Base-by-base conservation (phyloP, 1,140 invertebrate species). In the Proales similis region DNA sequence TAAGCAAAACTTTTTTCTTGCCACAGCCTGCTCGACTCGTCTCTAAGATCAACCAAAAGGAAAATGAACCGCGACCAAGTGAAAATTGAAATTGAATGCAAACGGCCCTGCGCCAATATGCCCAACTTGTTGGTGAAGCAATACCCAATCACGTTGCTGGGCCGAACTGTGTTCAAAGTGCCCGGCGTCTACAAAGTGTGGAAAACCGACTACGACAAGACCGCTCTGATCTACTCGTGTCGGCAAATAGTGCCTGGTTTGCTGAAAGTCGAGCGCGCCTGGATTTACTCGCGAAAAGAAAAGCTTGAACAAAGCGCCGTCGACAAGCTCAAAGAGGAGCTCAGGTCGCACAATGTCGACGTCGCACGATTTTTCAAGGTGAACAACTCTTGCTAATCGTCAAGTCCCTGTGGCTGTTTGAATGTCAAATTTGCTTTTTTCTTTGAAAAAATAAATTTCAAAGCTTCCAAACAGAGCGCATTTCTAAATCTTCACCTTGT, bases 241-340 rank as follows among this genome's bases (percentile, higher is more conserved):
- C n/a, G n/a, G n/a, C n/a, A 57, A 39, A 19, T 6, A 42, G 17
- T 42, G 45, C 45, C 30, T 57, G n/a, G n/a, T n/a, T n/a, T n/a
- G n/a, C n/a, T 57, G 7, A 57, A 39, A 57, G 27, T 57, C n/a
- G 51, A 57, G 45, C 26, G 24, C 45, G 27, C 36, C 11, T 57
- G 51, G 51, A 38, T 57, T 42, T 14, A 42, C 7, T 57, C 51
- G 20, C 24, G 51, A 57, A 42, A 14, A 20, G 45, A 57, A 57
- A 20, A 39, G 9, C n/a, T 57, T 3, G 32, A 4, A 3, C 11
- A 5, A 39, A 24, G 9, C 9, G 30, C 11, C 11, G 3, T 20
- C 11, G n/a, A 38, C 17, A 24, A 42, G 24, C 11, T 57, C 7
- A 57, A 57, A 43, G 19, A 38, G 20, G 29, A 42, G 11, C 32